Base-by-base conservation (phyloP, 1,140 invertebrate genomes). In the Cardiocondyla obscurior region DNA sequence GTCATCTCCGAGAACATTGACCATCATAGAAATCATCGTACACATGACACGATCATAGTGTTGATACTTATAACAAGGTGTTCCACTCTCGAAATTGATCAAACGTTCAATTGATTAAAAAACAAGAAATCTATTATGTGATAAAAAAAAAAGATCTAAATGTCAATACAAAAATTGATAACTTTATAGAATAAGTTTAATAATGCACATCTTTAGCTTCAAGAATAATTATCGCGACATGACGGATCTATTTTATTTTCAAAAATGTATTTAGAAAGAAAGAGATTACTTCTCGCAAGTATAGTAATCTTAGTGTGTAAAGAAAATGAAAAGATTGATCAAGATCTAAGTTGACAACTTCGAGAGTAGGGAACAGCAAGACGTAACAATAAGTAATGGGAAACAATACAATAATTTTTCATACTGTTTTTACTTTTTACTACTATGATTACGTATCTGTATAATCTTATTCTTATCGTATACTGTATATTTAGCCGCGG, bases 341-440 rank as follows among this genome's bases (percentile, higher is more conserved):
- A 33, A 46, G 30, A n/a, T 28, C 74, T 22, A 69, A 58, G 72
- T 70, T 72, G 42, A 30, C 33, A 57, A 51, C 51, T 44, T 77
- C 70, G 72, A 73, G 60, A 69, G 39, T 28, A 88, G 60, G 87
- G 81, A 77, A 65, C 86, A 73, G 70, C 86, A 73, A 44, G 76
- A 89, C 85, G 64, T 82, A 90, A 88, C 86, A 90, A 91, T 90
- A 84, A 90, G 81, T 89, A 86, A 88, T 72, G 79, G 88, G 86
- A 91, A 91, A 91, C 88, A 87, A 90, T 90, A 91, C 89, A 90
- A 91, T 90, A 91, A 93, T 92, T 93, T 90, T 92, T 92, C 88
- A 92, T 92, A 92, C 88, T 87, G 72, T 92, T 92, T 93, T 93
- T 92, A 92, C 92, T 92, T 93, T 90, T 92, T 90, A 92, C 87